Evolutionary conservation across 2,113 vertebrate species (phyloP).

Genomic region (Ellobius talpinus): DNA sequence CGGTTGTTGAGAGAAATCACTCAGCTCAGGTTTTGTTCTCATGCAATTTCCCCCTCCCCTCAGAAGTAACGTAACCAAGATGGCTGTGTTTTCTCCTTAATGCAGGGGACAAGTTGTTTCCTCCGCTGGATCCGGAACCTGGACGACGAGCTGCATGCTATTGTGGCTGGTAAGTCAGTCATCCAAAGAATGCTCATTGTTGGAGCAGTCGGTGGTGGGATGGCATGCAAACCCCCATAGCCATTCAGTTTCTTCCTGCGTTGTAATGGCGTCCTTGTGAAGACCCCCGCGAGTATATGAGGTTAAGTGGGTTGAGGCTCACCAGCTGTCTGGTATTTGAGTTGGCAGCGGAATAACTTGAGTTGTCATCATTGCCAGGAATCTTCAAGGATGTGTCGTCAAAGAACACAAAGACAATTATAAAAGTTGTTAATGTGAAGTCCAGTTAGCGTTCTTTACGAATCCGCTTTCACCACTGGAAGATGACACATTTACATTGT

Average conservation of each 20-base stretch:
- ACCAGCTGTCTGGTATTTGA: conserved; percentile 7
- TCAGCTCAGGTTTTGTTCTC: conserved; percentile 20
- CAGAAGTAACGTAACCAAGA: conserved; percentile 43
- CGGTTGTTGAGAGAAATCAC: background rate
- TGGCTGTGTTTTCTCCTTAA: conserved; percentile 67
- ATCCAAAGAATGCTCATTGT: background rate
- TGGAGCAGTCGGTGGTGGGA: background rate
- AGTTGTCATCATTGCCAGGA: background rate
- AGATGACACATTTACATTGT: conserved; percentile 42
- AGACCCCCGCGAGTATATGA: background rate
- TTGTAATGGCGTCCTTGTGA: background rate
- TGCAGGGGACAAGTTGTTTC: conserved; percentile 96
- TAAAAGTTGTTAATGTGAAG: background rate
- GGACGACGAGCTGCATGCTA: conserved; percentile 97
- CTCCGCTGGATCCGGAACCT: conserved; percentile 96
- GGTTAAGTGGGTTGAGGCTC: background rate
- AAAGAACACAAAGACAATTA: background rate
- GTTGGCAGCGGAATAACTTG: background rate
- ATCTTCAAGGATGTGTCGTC: background rate
- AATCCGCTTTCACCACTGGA: conserved; percentile 19
- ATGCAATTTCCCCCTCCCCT: background rate
- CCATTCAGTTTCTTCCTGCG: background rate
- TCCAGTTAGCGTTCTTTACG: background rate
- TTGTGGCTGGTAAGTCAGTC: conserved; percentile 93
- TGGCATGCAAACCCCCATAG: background rate